Percentiles rank a stretch among this genome's conserved stretches.
Evolutionary conservation across 2,113 vertebrate species (phyloP).

Genomic region (Callospermophilus lateralis): DNA sequence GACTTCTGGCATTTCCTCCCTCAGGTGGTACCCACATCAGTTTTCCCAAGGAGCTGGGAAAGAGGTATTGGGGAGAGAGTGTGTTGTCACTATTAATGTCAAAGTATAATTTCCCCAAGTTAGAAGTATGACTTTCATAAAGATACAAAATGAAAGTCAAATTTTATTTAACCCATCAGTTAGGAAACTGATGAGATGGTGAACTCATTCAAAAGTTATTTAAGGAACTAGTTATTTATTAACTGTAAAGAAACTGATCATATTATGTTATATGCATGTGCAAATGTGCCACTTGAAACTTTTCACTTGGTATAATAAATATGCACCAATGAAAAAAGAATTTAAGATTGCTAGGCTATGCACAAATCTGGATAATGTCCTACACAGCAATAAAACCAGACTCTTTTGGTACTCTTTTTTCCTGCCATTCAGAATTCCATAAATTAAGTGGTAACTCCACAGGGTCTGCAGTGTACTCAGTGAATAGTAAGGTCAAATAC

Average conservation of each 20-base stretch:
- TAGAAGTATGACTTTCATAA: neutral
- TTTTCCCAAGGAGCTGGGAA: constrained; percentile 1
- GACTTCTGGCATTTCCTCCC: neutral
- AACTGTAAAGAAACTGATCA: neutral
- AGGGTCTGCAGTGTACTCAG: neutral
- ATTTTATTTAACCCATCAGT: neutral
- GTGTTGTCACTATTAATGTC: neutral
- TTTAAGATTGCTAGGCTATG: neutral
- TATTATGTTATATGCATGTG: neutral
- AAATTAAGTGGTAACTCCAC: neutral
- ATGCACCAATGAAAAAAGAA: neutral
- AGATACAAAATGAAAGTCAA: neutral
- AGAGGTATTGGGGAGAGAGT: neutral
- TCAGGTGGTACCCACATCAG: neutral
- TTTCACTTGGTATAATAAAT: neutral
- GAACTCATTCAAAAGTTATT: neutral
- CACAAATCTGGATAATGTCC: neutral
- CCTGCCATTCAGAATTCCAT: neutral
- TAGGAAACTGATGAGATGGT: neutral
- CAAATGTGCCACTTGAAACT: neutral
- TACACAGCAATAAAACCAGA: neutral
- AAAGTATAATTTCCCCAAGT: neutral
- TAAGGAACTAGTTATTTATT: neutral
- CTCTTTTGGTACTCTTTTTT: constrained; percentile 8
- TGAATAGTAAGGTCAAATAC: neutral